Evolutionary conservation across 2,797 vertebrate genomes (phyloP).

Genomic region (Eleutherodactylus coqui): DNA sequence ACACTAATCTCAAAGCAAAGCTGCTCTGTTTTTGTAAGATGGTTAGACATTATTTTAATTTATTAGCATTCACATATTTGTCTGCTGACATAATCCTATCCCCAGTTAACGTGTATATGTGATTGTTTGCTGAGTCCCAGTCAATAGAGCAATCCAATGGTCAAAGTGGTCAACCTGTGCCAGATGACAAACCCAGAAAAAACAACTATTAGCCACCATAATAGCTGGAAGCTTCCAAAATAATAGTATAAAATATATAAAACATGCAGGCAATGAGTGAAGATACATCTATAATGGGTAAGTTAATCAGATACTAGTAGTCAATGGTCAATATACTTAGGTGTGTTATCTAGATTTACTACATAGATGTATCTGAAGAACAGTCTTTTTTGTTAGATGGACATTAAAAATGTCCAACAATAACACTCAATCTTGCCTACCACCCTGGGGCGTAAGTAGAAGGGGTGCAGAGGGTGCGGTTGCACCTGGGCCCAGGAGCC

Average conservation of each 20-base stretch:
- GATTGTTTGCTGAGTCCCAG: neutral
- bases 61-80: slow-evolving; percentile 51
- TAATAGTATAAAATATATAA: neutral
- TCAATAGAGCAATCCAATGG: neutral
- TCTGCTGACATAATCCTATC: slow-evolving; percentile 18
- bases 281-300: neutral
- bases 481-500: no score
- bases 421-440: slow-evolving; percentile 26
- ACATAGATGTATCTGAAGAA: neutral
- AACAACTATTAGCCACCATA: neutral
- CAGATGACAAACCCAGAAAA: neutral
- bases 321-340: neutral
- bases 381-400: slow-evolving; percentile 26
- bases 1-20: slow-evolving; percentile 51
- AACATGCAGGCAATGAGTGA: neutral
- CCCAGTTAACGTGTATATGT: neutral
- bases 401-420: slow-evolving; percentile 36
- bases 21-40: slow-evolving; percentile 34
- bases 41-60: slow-evolving; percentile 53
- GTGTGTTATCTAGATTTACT: slow-evolving; percentile 21
- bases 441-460: no score
- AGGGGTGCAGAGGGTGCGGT: no score
- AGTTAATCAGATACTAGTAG: neutral
- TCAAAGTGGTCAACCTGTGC: neutral
- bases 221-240: neutral